A percentile compares a stretch with the other conserved stretches of the same genome.
Conservation (phyloP, 2,113 vertebrate species). For the Saccopteryx bilineata region DNA sequence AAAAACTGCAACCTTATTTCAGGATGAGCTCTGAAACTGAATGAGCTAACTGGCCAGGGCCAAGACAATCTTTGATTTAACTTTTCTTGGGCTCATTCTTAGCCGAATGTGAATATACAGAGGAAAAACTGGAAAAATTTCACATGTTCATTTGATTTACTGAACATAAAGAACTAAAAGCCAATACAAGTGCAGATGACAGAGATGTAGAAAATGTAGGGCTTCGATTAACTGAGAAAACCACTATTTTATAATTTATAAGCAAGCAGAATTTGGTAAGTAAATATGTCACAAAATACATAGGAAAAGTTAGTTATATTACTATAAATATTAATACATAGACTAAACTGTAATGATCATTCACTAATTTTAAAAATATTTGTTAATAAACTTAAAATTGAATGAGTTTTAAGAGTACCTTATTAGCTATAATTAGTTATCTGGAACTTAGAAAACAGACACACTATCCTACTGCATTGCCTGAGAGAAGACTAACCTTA, state of each 20-base stretch:
- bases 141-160: neutral
- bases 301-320: neutral
- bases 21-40: too few relatives aligned
- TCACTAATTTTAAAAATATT: slow-evolving; percentile 33
- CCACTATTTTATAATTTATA: slow-evolving; percentile 29
- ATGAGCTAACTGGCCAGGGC: too few relatives aligned
- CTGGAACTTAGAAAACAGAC: neutral
- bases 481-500: neutral
- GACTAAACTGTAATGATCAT: neutral
- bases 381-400: slow-evolving; percentile 49
- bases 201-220: slow-evolving; percentile 44
- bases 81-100: slow-evolving; percentile 57
- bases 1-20: too few relatives aligned
- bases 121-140: slow-evolving; percentile 27
- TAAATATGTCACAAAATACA: neutral
- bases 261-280: neutral
- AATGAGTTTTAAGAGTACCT: slow-evolving; percentile 20
- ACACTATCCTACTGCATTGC: neutral
- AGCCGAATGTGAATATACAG: slow-evolving; percentile 10
- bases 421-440: neutral
- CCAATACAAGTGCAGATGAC: neutral
- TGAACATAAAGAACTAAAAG: neutral
- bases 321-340: neutral
- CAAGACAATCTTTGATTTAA: neutral
- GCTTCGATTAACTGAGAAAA: slow-evolving; percentile 54